Conservation (phyloP, 2,888 invertebrate species). For the Graphium colonna region DNA sequence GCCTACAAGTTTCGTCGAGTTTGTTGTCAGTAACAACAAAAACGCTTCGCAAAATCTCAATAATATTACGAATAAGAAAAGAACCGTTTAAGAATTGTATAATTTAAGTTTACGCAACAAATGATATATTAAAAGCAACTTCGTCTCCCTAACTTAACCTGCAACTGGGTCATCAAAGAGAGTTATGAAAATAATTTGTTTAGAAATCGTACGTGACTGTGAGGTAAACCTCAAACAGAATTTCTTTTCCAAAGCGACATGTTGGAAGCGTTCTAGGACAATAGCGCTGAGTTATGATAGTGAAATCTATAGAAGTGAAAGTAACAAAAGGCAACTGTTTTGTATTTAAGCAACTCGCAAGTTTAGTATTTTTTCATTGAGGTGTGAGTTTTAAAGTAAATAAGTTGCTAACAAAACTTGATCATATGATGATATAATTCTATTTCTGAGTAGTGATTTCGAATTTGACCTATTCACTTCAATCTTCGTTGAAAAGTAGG, state of each 20-base stretch:
- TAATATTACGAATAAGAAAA: too few relatives aligned
- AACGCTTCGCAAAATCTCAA: too few relatives aligned
- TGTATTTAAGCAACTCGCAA: constrained; percentile 13
- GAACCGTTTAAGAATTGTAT: too few relatives aligned
- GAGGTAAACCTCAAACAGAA: constrained; percentile 13
- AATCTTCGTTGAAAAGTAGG: not conserved
- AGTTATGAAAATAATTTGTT: constrained; percentile 1
- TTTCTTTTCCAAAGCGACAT: constrained; percentile 4
- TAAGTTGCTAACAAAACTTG: not conserved
- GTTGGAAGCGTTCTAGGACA: constrained; percentile 11
- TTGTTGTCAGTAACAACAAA: too few relatives aligned
- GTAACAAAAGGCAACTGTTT: constrained; percentile 20
- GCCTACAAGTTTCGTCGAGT: too few relatives aligned
- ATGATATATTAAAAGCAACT: too few relatives aligned
- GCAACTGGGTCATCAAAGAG: not conserved
- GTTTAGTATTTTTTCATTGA: not conserved
- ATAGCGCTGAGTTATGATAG: constrained; percentile 13
- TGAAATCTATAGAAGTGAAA: constrained; percentile 18
- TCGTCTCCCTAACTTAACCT: not conserved
- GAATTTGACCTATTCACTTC: not conserved
- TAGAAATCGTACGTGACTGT: constrained; percentile 4
- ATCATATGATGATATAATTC: not conserved
- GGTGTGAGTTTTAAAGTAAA: not conserved
- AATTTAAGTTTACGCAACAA: too few relatives aligned
- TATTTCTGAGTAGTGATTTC: not conserved